Evolutionary conservation across 2,797 vertebrate genomes (phyloP).

Genomic region (Miichthys miiuy): DNA sequence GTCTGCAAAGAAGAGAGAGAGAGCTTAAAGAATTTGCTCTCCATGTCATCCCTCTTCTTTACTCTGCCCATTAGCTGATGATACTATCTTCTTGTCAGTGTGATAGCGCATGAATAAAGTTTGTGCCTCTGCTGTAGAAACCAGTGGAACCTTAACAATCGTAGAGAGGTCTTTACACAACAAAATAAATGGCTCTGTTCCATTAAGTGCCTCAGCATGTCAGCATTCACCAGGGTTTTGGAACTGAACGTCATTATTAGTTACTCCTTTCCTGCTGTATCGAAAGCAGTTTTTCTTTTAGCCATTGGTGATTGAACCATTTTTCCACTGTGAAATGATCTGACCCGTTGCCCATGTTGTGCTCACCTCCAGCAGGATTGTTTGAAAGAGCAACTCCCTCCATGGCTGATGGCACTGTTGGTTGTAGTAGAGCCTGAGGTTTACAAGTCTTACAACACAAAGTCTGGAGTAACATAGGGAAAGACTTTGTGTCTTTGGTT

Average conservation of each 20-base stretch:
- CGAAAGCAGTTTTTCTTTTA: background rate
- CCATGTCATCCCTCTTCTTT: background rate
- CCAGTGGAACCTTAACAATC: background rate
- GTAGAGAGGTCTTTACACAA: background rate
- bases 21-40: too few relatives aligned
- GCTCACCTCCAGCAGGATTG: constrained; percentile 4
- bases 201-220: background rate
- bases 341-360: background rate
- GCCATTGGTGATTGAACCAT: constrained; percentile 20
- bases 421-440: constrained; percentile 3
- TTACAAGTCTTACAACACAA: constrained; percentile 5
- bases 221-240: too few relatives aligned
- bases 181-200: background rate
- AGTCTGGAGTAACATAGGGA: background rate
- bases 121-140: background rate
- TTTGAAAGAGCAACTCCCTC: constrained; percentile 23
- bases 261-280: background rate
- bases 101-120: background rate
- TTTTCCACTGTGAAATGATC: constrained; percentile 26
- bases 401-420: background rate
- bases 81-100: background rate
- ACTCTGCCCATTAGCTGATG: background rate
- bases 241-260: background rate
- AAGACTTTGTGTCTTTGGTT: background rate
- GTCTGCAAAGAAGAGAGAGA: background rate